These are phyloP conservation scores for Tetramorium simillimum DNA, from an alignment of 1,140 invertebrate species.

Conservation along the genomic window DNA sequence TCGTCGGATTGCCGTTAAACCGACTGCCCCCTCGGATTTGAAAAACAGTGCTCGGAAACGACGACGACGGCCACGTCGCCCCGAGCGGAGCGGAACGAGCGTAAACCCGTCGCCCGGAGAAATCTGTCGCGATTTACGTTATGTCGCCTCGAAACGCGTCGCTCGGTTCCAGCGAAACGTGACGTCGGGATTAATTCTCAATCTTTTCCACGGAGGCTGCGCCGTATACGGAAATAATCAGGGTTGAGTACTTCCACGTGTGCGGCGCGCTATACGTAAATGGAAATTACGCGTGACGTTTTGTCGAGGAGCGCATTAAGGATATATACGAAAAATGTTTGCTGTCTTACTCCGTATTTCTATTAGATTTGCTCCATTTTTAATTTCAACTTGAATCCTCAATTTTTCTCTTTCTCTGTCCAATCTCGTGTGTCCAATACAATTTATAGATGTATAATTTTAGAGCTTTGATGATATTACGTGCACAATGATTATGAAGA, in stretches of 20 bases:
- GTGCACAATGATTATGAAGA: not conserved
- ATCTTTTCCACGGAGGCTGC: constrained; percentile 23
- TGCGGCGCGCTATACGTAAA: constrained; percentile 4
- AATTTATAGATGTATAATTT: not conserved
- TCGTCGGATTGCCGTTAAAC: constrained; percentile 39
- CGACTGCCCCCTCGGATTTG: constrained; percentile 24
- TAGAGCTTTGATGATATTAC: not conserved
- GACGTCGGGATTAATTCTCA: constrained; percentile 51
- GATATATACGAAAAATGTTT: not conserved
- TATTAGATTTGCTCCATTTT: not conserved
- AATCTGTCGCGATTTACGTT: constrained; percentile 51
- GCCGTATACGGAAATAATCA: constrained; percentile 37
- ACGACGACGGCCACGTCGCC: constrained; percentile 21
- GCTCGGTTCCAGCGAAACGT: constrained; percentile 18
- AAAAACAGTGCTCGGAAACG: constrained; percentile 44
- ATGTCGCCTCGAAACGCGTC: constrained; percentile 30
- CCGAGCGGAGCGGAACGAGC: constrained; percentile 11
- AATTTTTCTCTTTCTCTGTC: not conserved
- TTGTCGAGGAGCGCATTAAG: not conserved
- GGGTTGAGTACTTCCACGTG: not conserved
- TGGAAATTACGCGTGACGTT: constrained; percentile 39
- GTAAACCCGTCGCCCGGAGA: constrained; percentile 31
- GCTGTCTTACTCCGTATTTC: not conserved
- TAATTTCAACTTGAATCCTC: not conserved
- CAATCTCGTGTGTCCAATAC: not conserved